A percentile compares a stretch with the other conserved stretches of the same genome.
Evolutionary conservation across 2,113 vertebrate genomes (phyloP).

Genomic region (Eubucco bourcierii): DNA sequence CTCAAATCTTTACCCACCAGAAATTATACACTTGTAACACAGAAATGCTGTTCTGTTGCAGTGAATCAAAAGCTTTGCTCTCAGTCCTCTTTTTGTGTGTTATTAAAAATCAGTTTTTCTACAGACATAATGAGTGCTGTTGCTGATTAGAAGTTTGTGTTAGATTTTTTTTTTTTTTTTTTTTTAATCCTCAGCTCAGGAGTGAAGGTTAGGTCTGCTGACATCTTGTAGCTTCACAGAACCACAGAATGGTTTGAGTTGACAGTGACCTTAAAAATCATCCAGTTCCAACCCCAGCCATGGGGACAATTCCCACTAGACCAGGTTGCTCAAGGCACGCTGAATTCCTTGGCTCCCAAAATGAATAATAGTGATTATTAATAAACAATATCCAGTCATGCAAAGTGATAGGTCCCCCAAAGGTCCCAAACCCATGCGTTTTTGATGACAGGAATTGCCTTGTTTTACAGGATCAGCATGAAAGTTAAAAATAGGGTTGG

Average conservation of each 20-base stretch:
- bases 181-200: background rate
- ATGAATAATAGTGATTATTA: background rate
- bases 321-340: background rate
- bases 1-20: slow-evolving; percentile 18
- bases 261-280: no score
- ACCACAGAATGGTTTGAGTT: no score
- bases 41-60: background rate
- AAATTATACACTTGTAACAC: slow-evolving; percentile 25
- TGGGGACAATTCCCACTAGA: no score
- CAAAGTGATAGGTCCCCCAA: background rate
- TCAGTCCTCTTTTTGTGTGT: background rate
- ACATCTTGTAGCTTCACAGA: background rate
- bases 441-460: background rate
- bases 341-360: slow-evolving; percentile 73
- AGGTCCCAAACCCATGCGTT: background rate
- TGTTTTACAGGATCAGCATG: background rate
- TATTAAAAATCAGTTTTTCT: background rate
- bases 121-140: background rate
- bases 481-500: background rate
- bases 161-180: background rate
- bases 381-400: background rate
- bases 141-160: background rate
- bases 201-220: background rate
- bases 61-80: slow-evolving; percentile 7
- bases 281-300: no score